Evolutionary conservation across 2,113 vertebrate species (phyloP).

Genomic region (Anolis carolinensis): DNA sequence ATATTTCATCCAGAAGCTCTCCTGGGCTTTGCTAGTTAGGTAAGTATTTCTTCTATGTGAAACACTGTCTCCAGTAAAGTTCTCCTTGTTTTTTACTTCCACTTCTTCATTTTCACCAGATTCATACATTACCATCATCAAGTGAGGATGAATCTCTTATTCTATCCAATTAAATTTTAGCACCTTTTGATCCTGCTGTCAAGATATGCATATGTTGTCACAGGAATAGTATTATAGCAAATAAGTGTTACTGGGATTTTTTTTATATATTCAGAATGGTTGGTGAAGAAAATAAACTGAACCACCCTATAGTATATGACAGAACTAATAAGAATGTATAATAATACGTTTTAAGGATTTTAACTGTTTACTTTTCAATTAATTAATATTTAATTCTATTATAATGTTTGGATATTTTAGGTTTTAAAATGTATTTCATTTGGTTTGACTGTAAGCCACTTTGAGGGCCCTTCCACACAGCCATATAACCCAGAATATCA

Average conservation of each 20-base stretch:
- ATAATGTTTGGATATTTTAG: too few relatives aligned
- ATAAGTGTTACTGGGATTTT: constrained; percentile 11
- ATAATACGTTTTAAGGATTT: not conserved
- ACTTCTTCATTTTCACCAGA: not conserved
- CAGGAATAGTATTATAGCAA: constrained; percentile 27
- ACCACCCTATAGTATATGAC: not conserved
- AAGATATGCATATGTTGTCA: constrained; percentile 18
- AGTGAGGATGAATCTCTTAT: constrained; percentile 4
- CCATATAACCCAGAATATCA: too few relatives aligned
- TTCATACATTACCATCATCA: not conserved
- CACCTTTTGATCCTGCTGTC: constrained; percentile 37
- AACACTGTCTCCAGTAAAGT: not conserved
- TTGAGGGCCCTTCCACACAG: too few relatives aligned
- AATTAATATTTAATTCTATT: too few relatives aligned
- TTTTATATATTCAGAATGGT: not conserved
- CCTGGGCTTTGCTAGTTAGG: not conserved
- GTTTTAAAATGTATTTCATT: too few relatives aligned
- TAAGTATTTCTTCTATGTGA: not conserved
- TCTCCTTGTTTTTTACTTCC: not conserved
- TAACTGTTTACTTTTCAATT: too few relatives aligned
- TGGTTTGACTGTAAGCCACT: too few relatives aligned
- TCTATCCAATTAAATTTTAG: constrained; percentile 39
- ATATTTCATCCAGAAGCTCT: not conserved
- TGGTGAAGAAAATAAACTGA: not conserved
- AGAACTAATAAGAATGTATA: not conserved